Conservation (phyloP, 2,888 invertebrate species). For the Autographa pulchrina region DNA sequence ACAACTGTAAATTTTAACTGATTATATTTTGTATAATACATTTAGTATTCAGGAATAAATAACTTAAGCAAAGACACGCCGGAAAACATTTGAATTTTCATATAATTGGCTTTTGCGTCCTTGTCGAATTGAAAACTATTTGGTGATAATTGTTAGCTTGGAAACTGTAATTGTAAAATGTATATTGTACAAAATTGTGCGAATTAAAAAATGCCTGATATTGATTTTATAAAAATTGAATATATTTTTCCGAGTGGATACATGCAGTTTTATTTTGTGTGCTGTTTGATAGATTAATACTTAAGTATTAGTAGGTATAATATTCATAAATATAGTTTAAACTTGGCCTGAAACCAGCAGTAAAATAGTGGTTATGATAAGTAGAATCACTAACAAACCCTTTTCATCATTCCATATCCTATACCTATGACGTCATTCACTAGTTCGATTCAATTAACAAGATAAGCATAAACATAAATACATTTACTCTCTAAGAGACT, state of each 20-base stretch:
- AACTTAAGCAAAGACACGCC: slow-evolving; percentile 11
- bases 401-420: no score
- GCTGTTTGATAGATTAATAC: slow-evolving; percentile 6
- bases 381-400: no score
- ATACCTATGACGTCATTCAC: no score
- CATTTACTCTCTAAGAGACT: no score
- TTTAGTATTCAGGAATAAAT: slow-evolving; percentile 21
- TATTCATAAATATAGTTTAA: slow-evolving; percentile 12
- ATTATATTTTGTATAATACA: slow-evolving; percentile 39
- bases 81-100: slow-evolving; percentile 20
- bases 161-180: slow-evolving; percentile 71
- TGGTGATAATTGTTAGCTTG: slow-evolving; percentile 64
- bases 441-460: no score
- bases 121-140: slow-evolving; percentile 46
- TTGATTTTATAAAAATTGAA: slow-evolving; percentile 89
- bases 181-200: slow-evolving; percentile 87
- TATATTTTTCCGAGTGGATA: slow-evolving; percentile 88
- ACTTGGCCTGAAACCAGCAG: no score
- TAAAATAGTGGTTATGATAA: no score
- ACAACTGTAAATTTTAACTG: slow-evolving; percentile 21
- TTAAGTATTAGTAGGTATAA: no score
- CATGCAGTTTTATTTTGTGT: slow-evolving; percentile 70
- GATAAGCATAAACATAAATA: no score
- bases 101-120: slow-evolving; percentile 37
- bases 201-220: slow-evolving; percentile 86